These are phyloP conservation scores for Trinectes maculatus DNA, from an alignment of 2,113 vertebrate genomes.

Conservation along the genomic window DNA sequence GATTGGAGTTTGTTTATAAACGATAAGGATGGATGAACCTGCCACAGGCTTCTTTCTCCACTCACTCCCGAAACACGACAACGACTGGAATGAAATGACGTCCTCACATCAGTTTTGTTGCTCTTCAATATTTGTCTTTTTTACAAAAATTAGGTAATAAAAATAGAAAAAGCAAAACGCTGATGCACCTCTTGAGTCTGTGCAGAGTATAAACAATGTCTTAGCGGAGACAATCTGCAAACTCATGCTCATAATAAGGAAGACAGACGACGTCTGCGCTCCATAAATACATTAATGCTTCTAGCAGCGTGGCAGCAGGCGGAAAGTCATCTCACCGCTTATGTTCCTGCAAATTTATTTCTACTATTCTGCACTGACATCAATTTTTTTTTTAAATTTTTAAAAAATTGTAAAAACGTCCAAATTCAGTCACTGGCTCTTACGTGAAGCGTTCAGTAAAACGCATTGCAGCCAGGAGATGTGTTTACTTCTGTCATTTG, in stretches of 20 bases:
- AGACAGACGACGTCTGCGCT: constrained; percentile 47
- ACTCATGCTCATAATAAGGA: constrained; percentile 37
- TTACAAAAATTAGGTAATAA: constrained; percentile 16
- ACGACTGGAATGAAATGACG: too few species aligned
- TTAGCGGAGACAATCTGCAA: constrained; percentile 31
- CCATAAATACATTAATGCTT: constrained; percentile 63
- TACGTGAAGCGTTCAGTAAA: constrained; percentile 56
- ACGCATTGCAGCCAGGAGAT: constrained; percentile 44
- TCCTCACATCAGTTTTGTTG: too few species aligned
- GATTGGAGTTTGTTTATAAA: neutral
- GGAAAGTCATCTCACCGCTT: constrained; percentile 49
- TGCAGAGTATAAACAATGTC: constrained; percentile 22
- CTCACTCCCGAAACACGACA: too few species aligned
- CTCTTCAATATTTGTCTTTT: constrained; percentile 8
- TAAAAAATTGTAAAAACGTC: constrained; percentile 60
- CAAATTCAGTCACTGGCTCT: constrained; percentile 61
- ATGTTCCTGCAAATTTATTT: constrained; percentile 53
- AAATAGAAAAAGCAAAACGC: neutral
- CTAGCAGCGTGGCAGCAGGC: constrained; percentile 49
- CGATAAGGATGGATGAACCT: neutral
- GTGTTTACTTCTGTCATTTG: constrained; percentile 48
- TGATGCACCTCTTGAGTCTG: neutral
- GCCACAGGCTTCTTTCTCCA: too few species aligned
- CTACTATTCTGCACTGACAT: constrained; percentile 50
- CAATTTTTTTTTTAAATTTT: too few species aligned